phyloP scores from a whole-genome alignment of 2,113 vertebrate genomes.

The Cranoglanis bouderius region DNA sequence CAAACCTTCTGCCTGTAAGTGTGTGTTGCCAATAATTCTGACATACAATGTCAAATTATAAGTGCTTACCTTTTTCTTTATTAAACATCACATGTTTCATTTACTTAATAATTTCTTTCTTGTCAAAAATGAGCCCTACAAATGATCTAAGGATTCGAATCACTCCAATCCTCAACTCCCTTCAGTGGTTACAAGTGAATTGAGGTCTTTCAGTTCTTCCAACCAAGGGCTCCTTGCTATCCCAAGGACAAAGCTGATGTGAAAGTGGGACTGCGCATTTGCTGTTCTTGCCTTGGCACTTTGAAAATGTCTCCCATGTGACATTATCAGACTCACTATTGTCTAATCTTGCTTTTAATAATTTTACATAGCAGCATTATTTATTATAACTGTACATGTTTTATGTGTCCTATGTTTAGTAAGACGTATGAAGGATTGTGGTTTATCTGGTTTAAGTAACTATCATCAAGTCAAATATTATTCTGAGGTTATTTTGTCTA shows the following conservation, averaged over 20 bases:
- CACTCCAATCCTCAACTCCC: neutral
- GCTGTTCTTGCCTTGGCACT: neutral
- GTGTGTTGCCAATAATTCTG: neutral
- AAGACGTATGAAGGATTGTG: neutral
- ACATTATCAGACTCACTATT: neutral
- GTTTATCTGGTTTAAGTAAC: neutral
- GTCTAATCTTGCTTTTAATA: neutral
- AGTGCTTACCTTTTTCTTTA: neutral
- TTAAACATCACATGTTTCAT: neutral
- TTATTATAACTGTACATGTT: neutral
- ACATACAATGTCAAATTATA: neutral
- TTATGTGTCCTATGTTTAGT: neutral
- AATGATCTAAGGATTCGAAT: neutral
- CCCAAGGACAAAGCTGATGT: neutral
- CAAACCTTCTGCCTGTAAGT: neutral
- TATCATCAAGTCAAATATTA: neutral
- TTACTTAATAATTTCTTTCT: neutral
- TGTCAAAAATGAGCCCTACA: neutral
- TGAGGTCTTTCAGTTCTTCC: neutral
- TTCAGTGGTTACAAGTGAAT: neutral
- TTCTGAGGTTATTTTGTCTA: neutral
- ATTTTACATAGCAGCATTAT: neutral
- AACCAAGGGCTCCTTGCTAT: neutral
- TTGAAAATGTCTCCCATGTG: neutral
- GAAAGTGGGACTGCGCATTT: neutral